These are phyloP conservation scores for Heteropelma amictum DNA, from an alignment of 2,888 invertebrate species.

Conservation along the genomic window DNA sequence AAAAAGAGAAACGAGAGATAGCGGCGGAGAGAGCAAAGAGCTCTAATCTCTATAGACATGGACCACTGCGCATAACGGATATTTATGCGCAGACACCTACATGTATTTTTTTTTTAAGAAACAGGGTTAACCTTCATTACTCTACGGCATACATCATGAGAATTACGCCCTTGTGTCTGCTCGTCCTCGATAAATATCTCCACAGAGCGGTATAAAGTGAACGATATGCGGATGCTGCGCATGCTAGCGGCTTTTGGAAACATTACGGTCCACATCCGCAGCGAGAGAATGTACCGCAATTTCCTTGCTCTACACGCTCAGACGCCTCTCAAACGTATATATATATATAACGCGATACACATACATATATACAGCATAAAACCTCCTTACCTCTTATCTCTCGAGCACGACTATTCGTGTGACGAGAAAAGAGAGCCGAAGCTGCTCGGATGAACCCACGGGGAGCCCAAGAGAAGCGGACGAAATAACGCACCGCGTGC, in stretches of 20 bases:
- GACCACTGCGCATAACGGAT: no score
- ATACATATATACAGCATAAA: neutral
- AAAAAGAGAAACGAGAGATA: conserved; percentile 1
- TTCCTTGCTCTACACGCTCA: conserved; percentile 17
- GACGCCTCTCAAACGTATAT: no score
- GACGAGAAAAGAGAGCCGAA: conserved; percentile 27
- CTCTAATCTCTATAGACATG: neutral
- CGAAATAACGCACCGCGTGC: neutral
- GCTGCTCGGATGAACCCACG: conserved; percentile 12
- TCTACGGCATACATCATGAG: neutral
- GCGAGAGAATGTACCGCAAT: conserved; percentile 27
- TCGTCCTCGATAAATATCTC: neutral
- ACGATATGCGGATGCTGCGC: conserved; percentile 7
- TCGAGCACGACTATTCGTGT: conserved; percentile 21
- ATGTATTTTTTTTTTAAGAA: neutral
- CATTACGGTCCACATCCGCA: conserved; percentile 32
- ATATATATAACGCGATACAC: neutral
- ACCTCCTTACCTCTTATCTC: conserved; percentile 29
- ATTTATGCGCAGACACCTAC: neutral
- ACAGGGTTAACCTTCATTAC: neutral
- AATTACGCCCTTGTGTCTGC: conserved; percentile 6
- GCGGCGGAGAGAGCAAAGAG: neutral
- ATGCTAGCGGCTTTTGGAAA: conserved; percentile 32
- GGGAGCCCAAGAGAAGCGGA: neutral
- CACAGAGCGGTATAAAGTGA: neutral